Conservation (phyloP, 2,888 invertebrate species). For the Tetropium fuscum region DNA sequence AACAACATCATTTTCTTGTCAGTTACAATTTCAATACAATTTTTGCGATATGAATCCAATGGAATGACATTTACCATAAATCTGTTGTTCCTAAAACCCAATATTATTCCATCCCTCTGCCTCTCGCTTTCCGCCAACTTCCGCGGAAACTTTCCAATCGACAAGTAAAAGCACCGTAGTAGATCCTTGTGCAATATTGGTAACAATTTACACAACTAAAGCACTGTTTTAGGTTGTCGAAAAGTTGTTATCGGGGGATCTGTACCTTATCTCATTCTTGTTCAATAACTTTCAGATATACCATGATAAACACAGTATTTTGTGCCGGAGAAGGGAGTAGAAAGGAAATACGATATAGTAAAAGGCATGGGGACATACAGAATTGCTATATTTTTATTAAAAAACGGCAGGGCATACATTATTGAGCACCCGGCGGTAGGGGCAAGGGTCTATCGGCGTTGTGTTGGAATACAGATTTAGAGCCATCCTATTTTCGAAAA, state of each 20-base stretch:
- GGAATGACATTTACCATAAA: background rate
- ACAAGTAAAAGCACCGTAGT: background rate
- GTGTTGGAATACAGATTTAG: background rate
- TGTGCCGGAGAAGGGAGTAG: background rate
- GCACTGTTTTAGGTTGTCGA: slow-evolving; percentile 7
- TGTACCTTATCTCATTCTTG: slow-evolving; percentile 8
- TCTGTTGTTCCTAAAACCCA: slow-evolving; percentile 6
- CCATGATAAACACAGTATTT: slow-evolving; percentile 6
- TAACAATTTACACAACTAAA: slow-evolving; percentile 15
- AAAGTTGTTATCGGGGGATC: slow-evolving; percentile 24
- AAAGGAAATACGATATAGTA: slow-evolving; percentile 11
- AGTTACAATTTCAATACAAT: no score
- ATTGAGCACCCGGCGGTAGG: background rate
- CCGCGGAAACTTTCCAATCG: slow-evolving; percentile 16
- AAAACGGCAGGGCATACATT: background rate
- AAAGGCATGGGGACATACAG: background rate
- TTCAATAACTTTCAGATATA: slow-evolving; percentile 13
- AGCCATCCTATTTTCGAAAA: background rate
- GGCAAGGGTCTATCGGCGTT: background rate
- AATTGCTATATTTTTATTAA: slow-evolving; percentile 9
- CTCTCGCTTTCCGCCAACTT: background rate
- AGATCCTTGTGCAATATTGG: slow-evolving; percentile 19
- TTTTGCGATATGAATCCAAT: slow-evolving; percentile 1
- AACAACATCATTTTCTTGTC: no score
- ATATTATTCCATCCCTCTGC: slow-evolving; percentile 5